Base-by-base conservation (phyloP, 2,888 invertebrate genomes). In the Psococerastis gibbosa region DNA sequence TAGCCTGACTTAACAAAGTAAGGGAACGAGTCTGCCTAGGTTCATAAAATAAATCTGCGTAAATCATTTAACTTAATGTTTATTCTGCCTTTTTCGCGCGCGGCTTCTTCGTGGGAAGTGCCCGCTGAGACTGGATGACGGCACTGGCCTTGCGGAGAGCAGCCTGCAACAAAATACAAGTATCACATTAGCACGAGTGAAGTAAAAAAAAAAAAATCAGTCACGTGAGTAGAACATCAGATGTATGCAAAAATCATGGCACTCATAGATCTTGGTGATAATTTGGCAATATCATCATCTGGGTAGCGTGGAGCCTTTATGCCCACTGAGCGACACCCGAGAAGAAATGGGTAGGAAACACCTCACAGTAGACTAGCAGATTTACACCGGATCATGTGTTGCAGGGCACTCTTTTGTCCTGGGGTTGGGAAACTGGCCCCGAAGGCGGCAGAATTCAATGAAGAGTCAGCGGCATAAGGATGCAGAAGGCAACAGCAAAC, bases 111-210 rank as follows among this genome's bases (percentile, higher is more conserved):
- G 71, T 72, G 54, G 80, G 78, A 52, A 80, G 71, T 45, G 85
- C 81, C 64, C 84, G 82, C 65, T 95, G 94, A 44, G 94, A 91
- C 52, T 81, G 75, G 49, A 94, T 68, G 54, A 95, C 80, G 51
- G 94, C 92, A 56, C 91, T 89, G 43, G 94, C 94, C 57, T 88
- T 78, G 48, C 92, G 78, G 45, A 94, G 70, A 43, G 92, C 91
- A 60, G 78, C 81, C 82, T 89, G 66, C 42, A 69, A 62, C 45
- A 46, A 42, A 49, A 47, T 45, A 49, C 16, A 32, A 18, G 22
- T 16, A 16, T 13, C 3, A 43, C 17, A 38, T 32, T 11, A 31
- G n/a, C 27, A 20, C 6, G 11, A 9, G 3, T 2, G 34, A 35
- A 22, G n/a, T 27, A 32, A 15, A 31, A 41, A 11, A 38, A 15